Conservation (phyloP, 2,113 vertebrate genomes). For the Mesembrinibis cayennensis region DNA sequence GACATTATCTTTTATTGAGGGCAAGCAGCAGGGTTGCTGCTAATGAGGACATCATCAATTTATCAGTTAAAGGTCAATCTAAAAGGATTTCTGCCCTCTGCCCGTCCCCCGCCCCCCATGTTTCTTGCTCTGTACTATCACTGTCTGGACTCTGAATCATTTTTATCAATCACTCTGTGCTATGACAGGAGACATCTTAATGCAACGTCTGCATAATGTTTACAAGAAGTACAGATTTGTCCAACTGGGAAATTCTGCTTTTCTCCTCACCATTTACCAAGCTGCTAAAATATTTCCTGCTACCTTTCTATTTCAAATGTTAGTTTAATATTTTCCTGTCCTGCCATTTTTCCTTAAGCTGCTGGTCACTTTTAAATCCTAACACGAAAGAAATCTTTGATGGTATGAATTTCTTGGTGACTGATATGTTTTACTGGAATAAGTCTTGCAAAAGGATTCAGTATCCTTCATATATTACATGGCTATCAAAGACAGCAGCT, state of each 20-base stretch:
- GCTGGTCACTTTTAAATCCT: background rate
- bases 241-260: background rate
- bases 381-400: background rate
- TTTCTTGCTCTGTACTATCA: background rate
- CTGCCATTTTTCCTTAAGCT: background rate
- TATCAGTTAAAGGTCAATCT: slow-evolving; percentile 77
- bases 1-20: slow-evolving; percentile 79
- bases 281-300: background rate
- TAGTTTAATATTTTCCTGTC: background rate
- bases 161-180: slow-evolving; percentile 13
- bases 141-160: background rate
- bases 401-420: background rate
- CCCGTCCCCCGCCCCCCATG: background rate
- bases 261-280: background rate
- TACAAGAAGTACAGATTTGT: background rate
- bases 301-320: background rate
- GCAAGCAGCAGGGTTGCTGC: slow-evolving; percentile 74
- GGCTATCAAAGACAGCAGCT: background rate
- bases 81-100: slow-evolving; percentile 62
- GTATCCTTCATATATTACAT: background rate
- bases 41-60: slow-evolving; percentile 79
- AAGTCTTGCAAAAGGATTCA: background rate
- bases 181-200: slow-evolving; percentile 17
- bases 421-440: background rate
- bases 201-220: background rate